These are phyloP conservation scores for Babyrousa celebensis DNA, from an alignment of 2,797 vertebrate species.

Conservation along the genomic window DNA sequence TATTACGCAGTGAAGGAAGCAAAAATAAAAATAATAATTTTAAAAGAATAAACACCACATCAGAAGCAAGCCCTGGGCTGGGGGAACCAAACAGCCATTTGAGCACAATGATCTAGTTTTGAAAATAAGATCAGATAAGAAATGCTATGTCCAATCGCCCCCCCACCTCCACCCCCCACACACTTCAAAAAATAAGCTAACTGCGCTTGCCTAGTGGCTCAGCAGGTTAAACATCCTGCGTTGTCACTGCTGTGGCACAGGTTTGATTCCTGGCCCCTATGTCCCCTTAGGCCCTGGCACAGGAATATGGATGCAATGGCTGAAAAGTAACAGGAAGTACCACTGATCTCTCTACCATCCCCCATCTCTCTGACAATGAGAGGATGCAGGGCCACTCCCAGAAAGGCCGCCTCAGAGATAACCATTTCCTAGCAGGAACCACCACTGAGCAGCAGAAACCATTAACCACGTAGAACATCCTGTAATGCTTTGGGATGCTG, in stretches of 20 bases:
- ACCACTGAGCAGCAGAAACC: neutral
- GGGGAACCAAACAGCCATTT: slow-evolving; percentile 20
- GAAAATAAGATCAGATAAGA: slow-evolving; percentile 58
- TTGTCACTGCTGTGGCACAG: too few relatives aligned
- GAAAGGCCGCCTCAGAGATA: neutral
- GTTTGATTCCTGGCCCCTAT: neutral
- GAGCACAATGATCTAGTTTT: slow-evolving; percentile 57
- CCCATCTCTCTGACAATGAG: slow-evolving; percentile 22
- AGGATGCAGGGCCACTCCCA: neutral
- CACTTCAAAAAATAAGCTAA: neutral
- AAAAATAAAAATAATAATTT: slow-evolving; percentile 8
- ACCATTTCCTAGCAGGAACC: neutral
- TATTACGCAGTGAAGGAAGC: neutral
- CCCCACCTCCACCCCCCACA: neutral
- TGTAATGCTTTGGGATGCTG: neutral
- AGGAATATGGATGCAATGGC: slow-evolving; percentile 57
- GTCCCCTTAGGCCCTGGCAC: neutral
- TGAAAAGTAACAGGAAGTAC: slow-evolving; percentile 24
- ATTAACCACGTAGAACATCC: neutral
- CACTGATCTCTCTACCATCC: slow-evolving; percentile 32
- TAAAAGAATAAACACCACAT: slow-evolving; percentile 26
- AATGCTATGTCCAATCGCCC: slow-evolving; percentile 33
- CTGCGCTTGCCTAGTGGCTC: too few relatives aligned
- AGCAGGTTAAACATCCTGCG: too few relatives aligned
- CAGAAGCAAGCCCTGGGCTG: neutral